Conservation (phyloP, 2,797 vertebrate species). For the Sphenodon punctatus region DNA sequence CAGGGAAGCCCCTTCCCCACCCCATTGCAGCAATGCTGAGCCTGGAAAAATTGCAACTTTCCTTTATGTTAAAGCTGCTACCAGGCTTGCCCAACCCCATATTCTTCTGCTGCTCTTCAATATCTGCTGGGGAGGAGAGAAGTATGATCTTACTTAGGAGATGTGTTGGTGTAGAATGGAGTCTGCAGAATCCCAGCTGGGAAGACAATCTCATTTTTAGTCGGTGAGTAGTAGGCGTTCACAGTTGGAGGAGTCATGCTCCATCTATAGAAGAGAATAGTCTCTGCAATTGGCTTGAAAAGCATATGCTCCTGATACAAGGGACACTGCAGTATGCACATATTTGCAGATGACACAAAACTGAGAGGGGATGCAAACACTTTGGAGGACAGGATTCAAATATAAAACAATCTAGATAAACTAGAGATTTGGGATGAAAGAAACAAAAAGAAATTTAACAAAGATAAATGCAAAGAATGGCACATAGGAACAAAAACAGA, state of each 20-base stretch:
- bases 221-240: slow-evolving; percentile 97
- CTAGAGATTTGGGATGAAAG: no score
- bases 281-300: background rate
- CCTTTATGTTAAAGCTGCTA: no score
- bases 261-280: slow-evolving; percentile 79
- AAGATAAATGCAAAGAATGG: no score
- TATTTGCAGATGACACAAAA: no score
- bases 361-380: no score
- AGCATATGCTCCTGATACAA: background rate
- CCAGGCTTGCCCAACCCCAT: no score
- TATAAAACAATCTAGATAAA: no score
- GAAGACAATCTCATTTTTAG: slow-evolving; percentile 97
- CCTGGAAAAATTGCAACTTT: background rate
- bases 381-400: no score
- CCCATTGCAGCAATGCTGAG: background rate
- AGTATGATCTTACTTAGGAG: slow-evolving; percentile 85
- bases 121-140: background rate
- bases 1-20: background rate
- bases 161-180: slow-evolving; percentile 89
- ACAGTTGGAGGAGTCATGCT: slow-evolving; percentile 97
- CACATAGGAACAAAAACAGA: background rate
- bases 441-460: no score
- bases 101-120: no score
- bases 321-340: no score
- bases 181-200: slow-evolving; percentile 95